phyloP scores from a whole-genome alignment of 1,140 invertebrate species.

The Phymastichus coffea region DNA sequence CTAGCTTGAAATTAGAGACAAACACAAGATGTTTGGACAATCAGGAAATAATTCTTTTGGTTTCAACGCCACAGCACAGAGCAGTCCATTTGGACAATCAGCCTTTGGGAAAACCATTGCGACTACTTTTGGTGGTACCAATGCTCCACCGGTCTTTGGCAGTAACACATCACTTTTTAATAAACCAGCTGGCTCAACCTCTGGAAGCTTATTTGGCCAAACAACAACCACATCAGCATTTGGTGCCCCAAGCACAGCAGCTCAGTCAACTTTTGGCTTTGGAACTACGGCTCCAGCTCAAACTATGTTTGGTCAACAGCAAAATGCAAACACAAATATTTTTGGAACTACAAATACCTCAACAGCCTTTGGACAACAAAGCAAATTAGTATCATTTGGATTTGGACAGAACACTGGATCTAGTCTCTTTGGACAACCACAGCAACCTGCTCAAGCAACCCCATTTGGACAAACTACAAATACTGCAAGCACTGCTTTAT shows the following conservation, averaged over 20 bases:
- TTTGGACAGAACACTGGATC: conserved; percentile 56
- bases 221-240: conserved; percentile 50
- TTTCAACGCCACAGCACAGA: conserved; percentile 49
- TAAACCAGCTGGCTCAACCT: conserved; percentile 58
- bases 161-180: conserved; percentile 60
- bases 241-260: conserved; percentile 54
- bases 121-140: conserved; percentile 53
- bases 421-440: conserved; percentile 61
- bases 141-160: conserved; percentile 54
- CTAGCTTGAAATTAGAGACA: neutral
- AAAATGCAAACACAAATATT: conserved; percentile 51
- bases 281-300: conserved; percentile 47
- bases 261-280: conserved; percentile 54
- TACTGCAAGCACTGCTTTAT: conserved; percentile 59
- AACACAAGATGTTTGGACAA: conserved; percentile 45
- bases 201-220: conserved; percentile 53
- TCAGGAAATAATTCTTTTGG: conserved; percentile 42
- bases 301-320: conserved; percentile 52
- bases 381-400: conserved; percentile 60
- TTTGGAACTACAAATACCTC: conserved; percentile 53
- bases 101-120: conserved; percentile 57
- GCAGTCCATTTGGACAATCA: conserved; percentile 55
- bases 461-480: conserved; percentile 66
- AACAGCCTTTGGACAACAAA: conserved; percentile 64
- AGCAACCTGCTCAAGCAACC: conserved; percentile 47